Base-by-base conservation (phyloP, 2,113 vertebrate species). In the Candoia aspera region DNA sequence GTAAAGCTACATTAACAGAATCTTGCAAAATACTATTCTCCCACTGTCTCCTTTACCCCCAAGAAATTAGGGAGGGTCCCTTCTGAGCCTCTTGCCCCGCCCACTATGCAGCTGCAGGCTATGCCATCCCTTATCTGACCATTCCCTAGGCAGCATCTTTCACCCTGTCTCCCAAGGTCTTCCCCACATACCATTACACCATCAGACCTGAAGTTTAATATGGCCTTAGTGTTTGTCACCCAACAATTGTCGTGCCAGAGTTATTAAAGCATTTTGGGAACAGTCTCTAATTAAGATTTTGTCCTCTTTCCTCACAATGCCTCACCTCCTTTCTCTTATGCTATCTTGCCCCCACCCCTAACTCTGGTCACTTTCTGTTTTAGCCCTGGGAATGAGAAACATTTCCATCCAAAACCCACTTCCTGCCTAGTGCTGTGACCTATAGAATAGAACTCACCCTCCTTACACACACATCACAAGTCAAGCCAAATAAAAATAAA, bases 291-390 rank as follows among this genome's bases (percentile, higher is more conserved):
- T 15, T 17, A 17, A 0, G 11, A 15, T 23, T 46, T 53, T 58
- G 1, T 0, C 68, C 21, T 8, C 55, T 19, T 33, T 26, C 10
- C 37, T 64, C 29, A 17, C 84, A 54, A 55, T 19, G 42, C 21
- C 24, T 86, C 19, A 64, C 46, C 84, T 86, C 13, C 58, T 37
- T 91, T 62, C 46, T 86, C 83, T 54, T n/a, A 53, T 29, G 17
- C 26, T 19, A 4, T 23, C 79, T 84, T 79, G 2, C 33, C 33
- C 68, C 53, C 0, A 13, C 37, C 49, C 4, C 9, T 4, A 2
- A 2, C 4, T 0, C 84, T 21, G 21, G 54, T 19, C 19, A 10
- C 8, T 23, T 0, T 3, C 0, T 60, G 0, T 33, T 59, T 85
- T 60, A 89, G 87, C 37, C 26, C 85, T 85, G 37, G 92, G 84